Base-by-base conservation (phyloP, 1,140 invertebrate species). In the Papilio dardanus region DNA sequence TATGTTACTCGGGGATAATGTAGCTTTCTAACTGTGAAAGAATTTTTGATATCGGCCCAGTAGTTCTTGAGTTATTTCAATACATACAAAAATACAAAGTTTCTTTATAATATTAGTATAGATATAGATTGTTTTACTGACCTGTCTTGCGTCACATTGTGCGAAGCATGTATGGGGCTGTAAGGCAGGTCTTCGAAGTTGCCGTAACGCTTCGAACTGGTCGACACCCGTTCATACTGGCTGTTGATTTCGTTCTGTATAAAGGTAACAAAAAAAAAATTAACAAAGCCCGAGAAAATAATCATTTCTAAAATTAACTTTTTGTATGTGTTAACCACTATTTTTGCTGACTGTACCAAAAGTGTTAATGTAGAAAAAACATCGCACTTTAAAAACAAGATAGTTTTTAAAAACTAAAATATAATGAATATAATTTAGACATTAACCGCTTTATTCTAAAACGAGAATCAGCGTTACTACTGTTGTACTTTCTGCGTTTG, bases 161-260 rank as follows among this genome's bases (percentile, higher is more conserved):
- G 78, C 73, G 84, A 79, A 71, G 84, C 78, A 74, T 85, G 77
- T 46, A 92, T 90, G 7, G 91, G 91, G 68, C 89, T 92, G 77
- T 91, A 80, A 7, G 88, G 84, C 80, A 92, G 77, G 83, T 92
- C 91, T 24, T 84, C 85, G 58, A 92, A 85, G 62, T 87, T 84
- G 71, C 81, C 76, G 84, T 86, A 90, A 7, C 79, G 83, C n/a
- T 35, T 54, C 8, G 50, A 54, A 8, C 50, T 54, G 19, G 50
- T 54, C 8, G 50, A 54, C 50, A 54, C 50, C 3, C 50, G 50
- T 21, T 54, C 50, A 54, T 54, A 54, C 21, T 54, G 50, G 3
- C 50, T 54, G 50, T 54, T 54, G 50, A 54, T 54, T 10, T 54
- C 50, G 50, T 54, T 54, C 50, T 54, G 21, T 28, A 12, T 8